phyloP scores from a whole-genome alignment of 2,797 vertebrate species.

The Dendrocincla tyrannina region DNA sequence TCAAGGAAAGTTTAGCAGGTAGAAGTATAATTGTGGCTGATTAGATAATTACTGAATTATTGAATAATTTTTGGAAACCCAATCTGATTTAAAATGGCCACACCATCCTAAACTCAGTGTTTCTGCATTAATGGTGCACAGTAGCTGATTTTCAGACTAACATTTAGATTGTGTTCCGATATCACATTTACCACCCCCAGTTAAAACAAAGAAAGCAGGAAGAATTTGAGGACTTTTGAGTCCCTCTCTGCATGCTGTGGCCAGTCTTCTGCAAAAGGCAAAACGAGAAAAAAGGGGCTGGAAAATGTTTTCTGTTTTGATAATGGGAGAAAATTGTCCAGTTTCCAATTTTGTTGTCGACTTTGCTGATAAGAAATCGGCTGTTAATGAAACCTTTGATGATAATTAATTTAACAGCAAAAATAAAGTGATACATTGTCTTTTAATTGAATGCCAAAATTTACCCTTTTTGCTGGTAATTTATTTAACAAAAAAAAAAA shows the following conservation, averaged over 20 bases:
- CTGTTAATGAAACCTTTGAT: constrained; percentile 72
- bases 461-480: constrained; percentile 44
- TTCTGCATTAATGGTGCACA: neutral
- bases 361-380: constrained; percentile 66
- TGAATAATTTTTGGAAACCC: neutral
- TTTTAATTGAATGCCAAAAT: constrained; percentile 67
- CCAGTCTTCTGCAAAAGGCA: neutral
- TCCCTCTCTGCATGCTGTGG: neutral
- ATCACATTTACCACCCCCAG: neutral
- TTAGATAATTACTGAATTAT: neutral
- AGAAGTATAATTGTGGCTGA: neutral
- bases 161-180: neutral
- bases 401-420: constrained; percentile 60
- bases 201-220: neutral
- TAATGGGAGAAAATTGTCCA: constrained; percentile 62
- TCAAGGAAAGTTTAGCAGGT: neutral
- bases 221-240: neutral
- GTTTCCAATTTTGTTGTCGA: constrained; percentile 64
- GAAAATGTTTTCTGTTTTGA: constrained; percentile 48
- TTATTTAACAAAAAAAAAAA: neutral
- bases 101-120: neutral
- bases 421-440: constrained; percentile 36
- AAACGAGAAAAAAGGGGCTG: neutral
- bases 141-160: neutral
- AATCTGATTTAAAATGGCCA: neutral